These are phyloP conservation scores for Aphelocoma californica DNA, from an alignment of 2,797 vertebrate species.

Conservation along the genomic window DNA sequence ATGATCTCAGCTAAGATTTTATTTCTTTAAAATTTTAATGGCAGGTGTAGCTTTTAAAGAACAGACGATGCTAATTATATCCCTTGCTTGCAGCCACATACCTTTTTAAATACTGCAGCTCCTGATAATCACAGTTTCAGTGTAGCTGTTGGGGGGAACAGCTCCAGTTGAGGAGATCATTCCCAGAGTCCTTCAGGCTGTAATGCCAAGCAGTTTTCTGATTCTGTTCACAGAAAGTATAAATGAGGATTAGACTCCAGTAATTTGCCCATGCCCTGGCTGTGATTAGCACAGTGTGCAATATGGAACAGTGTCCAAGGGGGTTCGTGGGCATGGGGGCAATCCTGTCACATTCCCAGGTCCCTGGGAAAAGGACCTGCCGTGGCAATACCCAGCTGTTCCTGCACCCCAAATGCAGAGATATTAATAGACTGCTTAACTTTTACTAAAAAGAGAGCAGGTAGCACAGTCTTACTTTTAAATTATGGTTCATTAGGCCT, in stretches of 20 bases:
- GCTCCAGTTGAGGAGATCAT: background rate
- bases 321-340: background rate
- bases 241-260: background rate
- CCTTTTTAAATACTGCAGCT: background rate
- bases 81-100: background rate
- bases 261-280: background rate
- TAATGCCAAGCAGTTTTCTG: background rate
- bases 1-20: slow-evolving; percentile 11
- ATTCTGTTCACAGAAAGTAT: background rate
- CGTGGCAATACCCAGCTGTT: background rate
- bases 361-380: background rate
- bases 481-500: slow-evolving; percentile 70
- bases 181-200: background rate
- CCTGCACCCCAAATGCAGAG: background rate
- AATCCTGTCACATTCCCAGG: background rate
- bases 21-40: slow-evolving; percentile 19
- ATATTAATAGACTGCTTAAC: slow-evolving; percentile 20
- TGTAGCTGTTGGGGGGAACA: background rate
- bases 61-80: slow-evolving; percentile 3
- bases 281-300: background rate
- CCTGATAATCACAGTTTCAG: slow-evolving; percentile 4
- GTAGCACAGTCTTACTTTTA: slow-evolving; percentile 59
- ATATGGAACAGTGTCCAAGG: background rate
- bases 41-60: slow-evolving; percentile 13
- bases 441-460: slow-evolving; percentile 44